Conservation (phyloP, 1,140 invertebrate species). For the Sinella curviseta region DNA sequence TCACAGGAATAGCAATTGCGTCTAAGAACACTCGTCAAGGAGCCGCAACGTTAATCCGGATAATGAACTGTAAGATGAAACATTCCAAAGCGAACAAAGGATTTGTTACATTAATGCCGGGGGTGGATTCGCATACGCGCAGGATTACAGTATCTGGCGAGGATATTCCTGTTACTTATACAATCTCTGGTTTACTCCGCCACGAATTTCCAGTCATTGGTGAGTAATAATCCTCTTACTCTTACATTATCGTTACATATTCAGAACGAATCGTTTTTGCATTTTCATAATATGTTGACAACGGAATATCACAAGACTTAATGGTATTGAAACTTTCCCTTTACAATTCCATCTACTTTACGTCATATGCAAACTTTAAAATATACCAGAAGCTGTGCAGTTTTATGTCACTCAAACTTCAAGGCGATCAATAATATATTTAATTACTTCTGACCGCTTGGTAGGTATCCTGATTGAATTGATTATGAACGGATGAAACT, state of each 20-base stretch:
- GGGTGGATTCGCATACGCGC: conserved; percentile 61
- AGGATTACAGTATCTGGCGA: conserved; percentile 64
- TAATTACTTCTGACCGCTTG: too few species aligned
- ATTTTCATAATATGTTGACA: too few species aligned
- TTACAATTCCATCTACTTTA: too few species aligned
- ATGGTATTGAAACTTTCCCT: neutral
- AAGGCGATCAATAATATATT: too few species aligned
- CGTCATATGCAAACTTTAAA: too few species aligned
- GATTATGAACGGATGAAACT: too few species aligned
- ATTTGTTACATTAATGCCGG: conserved; percentile 64
- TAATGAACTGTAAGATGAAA: conserved; percentile 58
- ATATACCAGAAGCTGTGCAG: too few species aligned
- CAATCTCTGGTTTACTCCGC: conserved; percentile 65
- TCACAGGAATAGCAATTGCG: conserved; percentile 62
- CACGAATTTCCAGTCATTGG: conserved; percentile 74
- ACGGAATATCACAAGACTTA: too few species aligned
- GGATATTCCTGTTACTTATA: conserved; percentile 69
- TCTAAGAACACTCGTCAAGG: conserved; percentile 57
- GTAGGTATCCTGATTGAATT: too few species aligned
- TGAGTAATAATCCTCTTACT: conserved; percentile 58
- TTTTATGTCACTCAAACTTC: too few species aligned
- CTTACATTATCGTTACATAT: neutral
- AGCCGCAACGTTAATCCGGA: conserved; percentile 58
- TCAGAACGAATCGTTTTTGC: too few species aligned
- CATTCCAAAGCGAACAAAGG: conserved; percentile 53